Evolutionary conservation across 2,888 invertebrate species (phyloP), one percentile per base, ranked within the genome.

Genomic region (Mesopsocus fuscifrons): DNA sequence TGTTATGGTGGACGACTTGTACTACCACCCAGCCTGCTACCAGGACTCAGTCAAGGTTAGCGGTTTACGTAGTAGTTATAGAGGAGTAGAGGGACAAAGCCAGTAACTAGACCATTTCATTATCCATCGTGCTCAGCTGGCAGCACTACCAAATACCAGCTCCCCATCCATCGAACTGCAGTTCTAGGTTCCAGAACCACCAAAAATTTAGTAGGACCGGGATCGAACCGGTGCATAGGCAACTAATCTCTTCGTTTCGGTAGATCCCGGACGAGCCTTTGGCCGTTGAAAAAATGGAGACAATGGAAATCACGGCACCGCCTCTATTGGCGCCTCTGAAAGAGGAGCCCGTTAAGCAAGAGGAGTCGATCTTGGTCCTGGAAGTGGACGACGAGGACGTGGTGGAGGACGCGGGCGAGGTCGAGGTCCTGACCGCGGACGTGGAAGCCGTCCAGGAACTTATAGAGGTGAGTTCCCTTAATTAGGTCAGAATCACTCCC

Each of bases 21-120:
- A 77, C 52, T 94, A 87, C 59, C 92, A 94, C 66, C 91, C 92
- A 0, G 61, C 83, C 23, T 94, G 94, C 61, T 78, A 80, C 52
- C 84, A 89, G 49, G 92, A 92, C 56, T 77, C 76, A 18, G 3
- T 38, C 55, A 80, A 80, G 72, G 80, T 79, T 55, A 52, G 56
- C 48, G 18, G 3, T 18, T 22, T 11, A 30, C 30, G 30, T 11
- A 30, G 30, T 11, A 30, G 30, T 30, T 11, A 30, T n/a, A 30
- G 30, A 30, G 30, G 30, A 30, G 9, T 17, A n/a, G n/a, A n/a
- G n/a, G n/a, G n/a, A n/a, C n/a, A n/a, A n/a, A n/a, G n/a, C n/a
- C n/a, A n/a, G n/a, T n/a, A n/a, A n/a, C n/a, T n/a, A n/a, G n/a
- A n/a, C n/a, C n/a, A n/a, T n/a, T n/a, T n/a, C n/a, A n/a, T n/a